Conservation (phyloP, 2,113 vertebrate genomes). For the Podarcis muralis region DNA sequence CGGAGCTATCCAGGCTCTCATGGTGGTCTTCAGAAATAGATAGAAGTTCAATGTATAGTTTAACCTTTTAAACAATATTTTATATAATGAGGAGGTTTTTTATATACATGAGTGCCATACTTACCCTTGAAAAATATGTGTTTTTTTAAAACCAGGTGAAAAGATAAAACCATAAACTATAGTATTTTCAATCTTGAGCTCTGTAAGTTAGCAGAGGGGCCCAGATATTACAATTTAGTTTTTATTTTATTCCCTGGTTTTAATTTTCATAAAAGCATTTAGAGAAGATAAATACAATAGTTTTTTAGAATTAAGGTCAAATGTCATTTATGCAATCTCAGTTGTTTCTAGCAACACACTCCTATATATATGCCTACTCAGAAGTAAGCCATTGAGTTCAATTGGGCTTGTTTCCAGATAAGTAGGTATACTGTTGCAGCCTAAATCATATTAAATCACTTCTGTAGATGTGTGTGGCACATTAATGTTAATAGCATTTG, state of each 20-base stretch:
- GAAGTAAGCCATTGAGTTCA: neutral
- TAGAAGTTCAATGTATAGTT: neutral
- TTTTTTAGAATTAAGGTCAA: constrained; percentile 35
- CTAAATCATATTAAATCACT: neutral
- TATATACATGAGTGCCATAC: neutral
- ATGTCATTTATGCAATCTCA: neutral
- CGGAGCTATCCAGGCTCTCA: too few species aligned
- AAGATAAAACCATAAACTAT: neutral
- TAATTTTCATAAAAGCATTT: constrained; percentile 24
- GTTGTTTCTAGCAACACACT: neutral
- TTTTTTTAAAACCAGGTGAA: neutral
- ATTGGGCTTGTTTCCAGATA: neutral
- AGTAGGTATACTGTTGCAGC: neutral
- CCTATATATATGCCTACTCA: neutral
- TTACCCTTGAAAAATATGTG: neutral
- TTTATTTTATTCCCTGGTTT: constrained; percentile 19
- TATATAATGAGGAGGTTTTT: neutral
- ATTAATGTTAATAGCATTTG: neutral
- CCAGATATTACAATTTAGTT: neutral
- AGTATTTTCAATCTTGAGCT: constrained; percentile 6
- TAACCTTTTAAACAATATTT: neutral
- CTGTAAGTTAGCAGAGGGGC: neutral
- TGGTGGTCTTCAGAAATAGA: neutral
- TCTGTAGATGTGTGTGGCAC: neutral
- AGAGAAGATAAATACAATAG: neutral